Evolutionary conservation across 2,797 vertebrate species (phyloP), one percentile per base, ranked within the genome.

Genomic region (Tokudaia tokunoshimensis): DNA sequence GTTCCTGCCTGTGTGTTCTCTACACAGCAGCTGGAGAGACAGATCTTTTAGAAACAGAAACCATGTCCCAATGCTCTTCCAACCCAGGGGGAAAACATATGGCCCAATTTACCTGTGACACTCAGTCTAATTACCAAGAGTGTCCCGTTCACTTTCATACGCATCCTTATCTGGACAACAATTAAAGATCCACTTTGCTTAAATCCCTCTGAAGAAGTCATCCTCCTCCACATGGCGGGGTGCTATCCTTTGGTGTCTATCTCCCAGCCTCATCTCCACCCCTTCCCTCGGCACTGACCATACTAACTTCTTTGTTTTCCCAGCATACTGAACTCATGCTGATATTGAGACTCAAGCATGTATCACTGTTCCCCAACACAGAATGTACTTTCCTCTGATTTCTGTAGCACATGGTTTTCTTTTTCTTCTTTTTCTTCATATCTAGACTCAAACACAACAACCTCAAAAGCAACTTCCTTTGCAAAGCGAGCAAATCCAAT

Each of bases 101-200:
- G 15, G 75, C 72, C 63, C 76, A 44, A 26, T 57, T 87, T 90
- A 85, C 92, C 85, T 93, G n/a, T 37, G 80, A 89, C 34, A 72
- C 29, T 74, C 29, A 50, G 17, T 87, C 15, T 89, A 20, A 24
- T 91, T n/a, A 91, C 29, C n/a, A 29, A 96, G 13, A 70, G 8
- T 34, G 24, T 3, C 26, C 29, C 34, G 63, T 93, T 79, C 12
- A 11, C 59, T 61, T 96, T 84, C 75, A 91, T 75, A 94, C 86
- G 41, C 10, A 44, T 34, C 26, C 20, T 8, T 7, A 63, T 65
- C n/a, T 96, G 67, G 24, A 63, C 13, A 70, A 74, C 3, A 63
- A 78, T 81, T 92, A 89, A 95, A 85, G 44, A 26, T 50, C 29
- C n/a, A 92, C 44, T 52, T 26, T 52, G 31, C 19, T 82, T 81